Conservation (phyloP, 2,113 vertebrate species). For the Lepisosteus oculatus region DNA sequence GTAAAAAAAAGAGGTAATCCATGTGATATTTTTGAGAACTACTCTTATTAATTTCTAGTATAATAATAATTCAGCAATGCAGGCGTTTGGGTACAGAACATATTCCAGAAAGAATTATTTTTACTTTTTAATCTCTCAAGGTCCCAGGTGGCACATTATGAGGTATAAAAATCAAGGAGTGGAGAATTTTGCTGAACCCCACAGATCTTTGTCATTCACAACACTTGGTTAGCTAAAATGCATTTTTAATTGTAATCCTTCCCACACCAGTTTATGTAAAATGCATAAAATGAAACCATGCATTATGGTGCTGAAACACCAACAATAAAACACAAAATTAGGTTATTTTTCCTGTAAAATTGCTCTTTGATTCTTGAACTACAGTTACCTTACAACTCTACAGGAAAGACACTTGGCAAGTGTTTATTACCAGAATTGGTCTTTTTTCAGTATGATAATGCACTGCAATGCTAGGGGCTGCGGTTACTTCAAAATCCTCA, state of each 20-base stretch:
- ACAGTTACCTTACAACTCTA: too few relatives aligned
- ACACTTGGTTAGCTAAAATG: background rate
- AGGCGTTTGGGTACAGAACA: too few relatives aligned
- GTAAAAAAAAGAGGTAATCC: conserved; percentile 28
- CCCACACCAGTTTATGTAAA: background rate
- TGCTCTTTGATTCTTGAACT: background rate
- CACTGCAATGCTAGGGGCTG: too few relatives aligned
- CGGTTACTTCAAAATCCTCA: too few relatives aligned
- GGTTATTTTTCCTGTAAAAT: too few relatives aligned
- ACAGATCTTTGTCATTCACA: background rate
- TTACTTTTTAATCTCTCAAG: background rate
- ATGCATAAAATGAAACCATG: background rate
- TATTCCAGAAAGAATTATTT: background rate
- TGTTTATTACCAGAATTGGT: too few relatives aligned
- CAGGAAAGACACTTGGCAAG: too few relatives aligned
- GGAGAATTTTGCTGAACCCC: background rate
- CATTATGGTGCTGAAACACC: too few relatives aligned
- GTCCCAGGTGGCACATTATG: background rate
- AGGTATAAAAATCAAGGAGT: background rate
- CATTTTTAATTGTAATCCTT: background rate
- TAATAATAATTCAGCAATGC: too few relatives aligned
- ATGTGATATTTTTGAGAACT: conserved; percentile 10
- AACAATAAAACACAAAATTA: too few relatives aligned
- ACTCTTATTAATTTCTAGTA: too few relatives aligned
- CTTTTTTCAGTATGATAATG: too few relatives aligned